phyloP scores from a whole-genome alignment of 2,888 invertebrate genomes.

The Tenthredo scrophulariae region DNA sequence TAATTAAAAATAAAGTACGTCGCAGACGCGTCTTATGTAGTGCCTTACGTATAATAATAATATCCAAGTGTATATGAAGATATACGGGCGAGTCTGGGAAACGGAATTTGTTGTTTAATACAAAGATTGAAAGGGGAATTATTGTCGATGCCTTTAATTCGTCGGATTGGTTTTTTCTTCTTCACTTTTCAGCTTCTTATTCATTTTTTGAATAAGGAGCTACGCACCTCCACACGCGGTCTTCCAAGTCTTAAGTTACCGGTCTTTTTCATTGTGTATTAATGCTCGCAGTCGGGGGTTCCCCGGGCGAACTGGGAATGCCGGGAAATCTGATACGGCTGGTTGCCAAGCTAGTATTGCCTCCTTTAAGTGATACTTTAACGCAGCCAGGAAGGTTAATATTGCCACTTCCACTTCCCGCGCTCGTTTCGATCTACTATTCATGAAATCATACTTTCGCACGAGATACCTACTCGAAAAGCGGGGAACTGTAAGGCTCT shows the following conservation, averaged over 20 bases:
- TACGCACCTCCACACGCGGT: background rate
- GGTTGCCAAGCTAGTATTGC: constrained; percentile 44
- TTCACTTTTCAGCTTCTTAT: background rate
- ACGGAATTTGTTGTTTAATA: background rate
- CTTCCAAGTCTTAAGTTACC: constrained; percentile 45
- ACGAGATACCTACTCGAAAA: background rate
- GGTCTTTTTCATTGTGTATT: constrained; percentile 51
- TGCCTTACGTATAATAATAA: background rate
- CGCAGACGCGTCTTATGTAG: constrained; percentile 25
- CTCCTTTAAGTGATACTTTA: constrained; percentile 54
- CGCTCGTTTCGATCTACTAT: constrained; percentile 44
- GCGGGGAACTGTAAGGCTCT: background rate
- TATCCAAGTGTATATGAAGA: background rate
- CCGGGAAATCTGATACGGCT: constrained; percentile 50
- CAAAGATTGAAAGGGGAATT: background rate
- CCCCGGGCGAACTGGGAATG: constrained; percentile 24
- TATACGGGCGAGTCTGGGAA: background rate
- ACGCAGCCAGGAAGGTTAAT: constrained; percentile 48
- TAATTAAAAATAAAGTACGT: constrained; percentile 47
- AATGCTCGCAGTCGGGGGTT: constrained; percentile 14
- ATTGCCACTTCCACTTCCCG: constrained; percentile 48
- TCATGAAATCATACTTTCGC: constrained; percentile 55
- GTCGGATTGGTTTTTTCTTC: background rate
- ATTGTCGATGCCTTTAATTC: background rate
- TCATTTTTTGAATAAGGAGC: background rate